These are phyloP conservation scores for Coracias cyanogaster DNA, from an alignment of 2,797 vertebrate genomes.

Conservation along the genomic window DNA sequence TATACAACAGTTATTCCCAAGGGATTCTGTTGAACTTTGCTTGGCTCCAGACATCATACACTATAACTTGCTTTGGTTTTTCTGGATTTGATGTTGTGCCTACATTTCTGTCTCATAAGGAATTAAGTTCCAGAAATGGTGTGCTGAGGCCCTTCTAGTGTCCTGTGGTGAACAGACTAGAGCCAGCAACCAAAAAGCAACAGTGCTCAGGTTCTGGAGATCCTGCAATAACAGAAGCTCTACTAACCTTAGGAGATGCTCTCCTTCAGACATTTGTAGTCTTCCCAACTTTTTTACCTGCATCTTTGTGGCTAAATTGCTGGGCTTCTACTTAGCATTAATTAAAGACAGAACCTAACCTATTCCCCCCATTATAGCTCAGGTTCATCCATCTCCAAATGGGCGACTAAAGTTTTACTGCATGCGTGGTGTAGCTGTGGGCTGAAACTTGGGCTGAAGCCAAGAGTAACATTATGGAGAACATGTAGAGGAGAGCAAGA, in stretches of 20 bases:
- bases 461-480: not conserved
- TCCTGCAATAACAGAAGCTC: not conserved
- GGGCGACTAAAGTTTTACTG: not conserved
- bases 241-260: not conserved
- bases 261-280: not conserved
- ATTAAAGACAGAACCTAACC: not conserved
- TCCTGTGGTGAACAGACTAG: not conserved
- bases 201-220: not conserved
- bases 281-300: not conserved
- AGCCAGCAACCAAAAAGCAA: not conserved
- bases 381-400: not conserved
- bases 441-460: not conserved
- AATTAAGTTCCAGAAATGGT: not conserved
- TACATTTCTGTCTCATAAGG: not conserved
- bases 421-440: not conserved
- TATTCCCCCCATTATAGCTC: not conserved
- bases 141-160: not conserved
- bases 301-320: not conserved
- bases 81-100: not conserved
- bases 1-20: not conserved
- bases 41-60: not conserved
- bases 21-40: not conserved
- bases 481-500: not conserved
- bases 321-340: not conserved
- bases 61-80: not conserved